A percentile compares a stretch with the other conserved stretches of the same genome.
Evolutionary conservation across 2,888 invertebrate genomes (phyloP).

Genomic region (Lasioglossum figueresi): DNA sequence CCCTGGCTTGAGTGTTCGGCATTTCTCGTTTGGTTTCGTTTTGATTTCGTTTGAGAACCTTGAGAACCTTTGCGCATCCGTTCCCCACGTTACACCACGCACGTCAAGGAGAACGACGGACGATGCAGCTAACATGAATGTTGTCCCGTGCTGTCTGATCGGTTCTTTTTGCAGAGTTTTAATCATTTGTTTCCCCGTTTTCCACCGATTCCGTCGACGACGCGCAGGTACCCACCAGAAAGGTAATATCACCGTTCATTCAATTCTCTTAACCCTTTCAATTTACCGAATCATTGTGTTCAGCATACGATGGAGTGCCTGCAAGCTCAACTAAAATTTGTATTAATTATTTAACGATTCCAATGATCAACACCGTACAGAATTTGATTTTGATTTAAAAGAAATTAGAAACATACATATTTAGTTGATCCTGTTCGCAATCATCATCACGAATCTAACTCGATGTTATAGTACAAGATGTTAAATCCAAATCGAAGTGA

Average conservation of each 20-base stretch:
- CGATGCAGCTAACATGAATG: slow-evolving; percentile 48
- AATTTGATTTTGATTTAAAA: background rate
- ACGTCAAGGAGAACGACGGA: slow-evolving; percentile 18
- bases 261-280: slow-evolving; percentile 56
- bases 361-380: background rate
- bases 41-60: slow-evolving; percentile 11
- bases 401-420: background rate
- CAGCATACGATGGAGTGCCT: slow-evolving; percentile 1
- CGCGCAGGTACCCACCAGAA: slow-evolving; percentile 78
- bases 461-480: background rate
- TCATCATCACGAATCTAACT: background rate
- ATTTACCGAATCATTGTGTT: slow-evolving; percentile 24
- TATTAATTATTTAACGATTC: background rate
- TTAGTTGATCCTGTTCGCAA: background rate
- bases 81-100: slow-evolving; percentile 4
- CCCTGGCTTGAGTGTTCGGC: slow-evolving; percentile 28
- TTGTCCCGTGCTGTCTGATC: slow-evolving; percentile 68
- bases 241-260: slow-evolving; percentile 78
- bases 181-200: slow-evolving; percentile 77
- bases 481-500: background rate
- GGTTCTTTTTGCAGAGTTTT: slow-evolving; percentile 73
- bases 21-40: slow-evolving; percentile 12
- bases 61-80: background rate
- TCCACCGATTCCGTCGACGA: slow-evolving; percentile 77
- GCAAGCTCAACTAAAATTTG: background rate